Percentiles rank a stretch among this genome's conserved stretches.
Conservation (phyloP, 2,113 vertebrate genomes). For the Ictalurus punctatus region DNA sequence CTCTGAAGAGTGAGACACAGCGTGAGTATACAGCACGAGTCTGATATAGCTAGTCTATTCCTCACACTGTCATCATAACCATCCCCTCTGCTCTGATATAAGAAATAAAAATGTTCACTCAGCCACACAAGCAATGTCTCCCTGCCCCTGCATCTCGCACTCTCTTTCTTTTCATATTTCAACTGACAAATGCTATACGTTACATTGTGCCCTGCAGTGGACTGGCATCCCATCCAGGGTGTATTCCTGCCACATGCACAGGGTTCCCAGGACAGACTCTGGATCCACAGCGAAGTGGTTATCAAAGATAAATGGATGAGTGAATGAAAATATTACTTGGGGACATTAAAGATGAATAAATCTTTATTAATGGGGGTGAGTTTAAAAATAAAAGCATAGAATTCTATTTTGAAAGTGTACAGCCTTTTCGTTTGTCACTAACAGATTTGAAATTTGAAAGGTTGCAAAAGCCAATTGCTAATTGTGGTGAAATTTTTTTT, state of each 20-base stretch:
- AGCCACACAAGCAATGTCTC: not conserved
- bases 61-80: constrained; percentile 26
- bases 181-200: not conserved
- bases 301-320: not conserved
- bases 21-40: not conserved
- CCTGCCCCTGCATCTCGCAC: not conserved
- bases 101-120: constrained; percentile 19
- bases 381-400: not conserved
- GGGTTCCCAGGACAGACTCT: not conserved
- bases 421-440: not conserved
- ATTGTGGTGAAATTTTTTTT: not conserved
- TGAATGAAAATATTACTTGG: not conserved
- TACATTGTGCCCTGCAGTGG: not conserved
- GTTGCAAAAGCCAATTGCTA: not conserved
- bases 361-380: too few species aligned
- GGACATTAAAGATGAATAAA: not conserved
- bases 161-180: not conserved
- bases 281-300: not conserved
- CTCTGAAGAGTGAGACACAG: not conserved
- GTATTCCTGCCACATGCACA: not conserved
- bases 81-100: constrained; percentile 26
- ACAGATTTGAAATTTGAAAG: not conserved
- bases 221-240: not conserved
- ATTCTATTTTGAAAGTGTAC: not conserved
- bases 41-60: constrained; percentile 8